Base-by-base conservation (phyloP, 2,888 invertebrate genomes). In the Pandemis cinnamomeana region DNA sequence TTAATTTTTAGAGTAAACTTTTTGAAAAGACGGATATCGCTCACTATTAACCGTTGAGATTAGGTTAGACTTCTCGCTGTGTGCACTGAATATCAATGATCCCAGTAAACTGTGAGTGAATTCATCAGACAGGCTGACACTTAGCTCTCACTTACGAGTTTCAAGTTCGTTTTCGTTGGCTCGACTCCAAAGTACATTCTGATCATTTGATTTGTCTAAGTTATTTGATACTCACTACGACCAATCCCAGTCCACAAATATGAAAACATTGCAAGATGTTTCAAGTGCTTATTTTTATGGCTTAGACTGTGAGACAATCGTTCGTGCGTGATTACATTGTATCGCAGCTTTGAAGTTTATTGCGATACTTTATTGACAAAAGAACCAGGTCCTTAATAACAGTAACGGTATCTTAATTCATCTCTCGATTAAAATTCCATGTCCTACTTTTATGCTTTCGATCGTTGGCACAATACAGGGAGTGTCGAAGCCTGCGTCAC, bases 101-200 rank as follows among this genome's bases (percentile, higher is more conserved):
- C 55, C 6, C 55, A 8, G 8, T 8, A 11, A 58, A 55, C 7
- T 55, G 58, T 58, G 27, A 27, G 27, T 27, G 27, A 27, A 10
- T 5, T 58, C 11, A 27, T 55, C 7, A 15, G 55, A 8, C 7
- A 20, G 20, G 55, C 20, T 20, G 8, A 20, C 20, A 46, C 44
- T 7, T 51, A 58, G 20, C 5, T 58, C 27, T 58, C 27, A 27
- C 27, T 27, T 58, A 11, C 27, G 58, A 58, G n/a, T 58, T 27
- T 58, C 27, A 58, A 58, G 58, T 58, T 58, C 58, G 58, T 27
- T 58, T 58, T 58, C 58, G 58, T 27, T 58, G 58, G 58, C 58
- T 27, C 5, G 7, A 10, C 8, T 58, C 58, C 58, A 58, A 58
- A 58, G 58, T 55, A 13, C 20, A 55, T 55, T 20, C 51, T 20